phyloP scores from a whole-genome alignment of 1,140 invertebrate genomes.

The Trachymyrmex cornetzi region DNA sequence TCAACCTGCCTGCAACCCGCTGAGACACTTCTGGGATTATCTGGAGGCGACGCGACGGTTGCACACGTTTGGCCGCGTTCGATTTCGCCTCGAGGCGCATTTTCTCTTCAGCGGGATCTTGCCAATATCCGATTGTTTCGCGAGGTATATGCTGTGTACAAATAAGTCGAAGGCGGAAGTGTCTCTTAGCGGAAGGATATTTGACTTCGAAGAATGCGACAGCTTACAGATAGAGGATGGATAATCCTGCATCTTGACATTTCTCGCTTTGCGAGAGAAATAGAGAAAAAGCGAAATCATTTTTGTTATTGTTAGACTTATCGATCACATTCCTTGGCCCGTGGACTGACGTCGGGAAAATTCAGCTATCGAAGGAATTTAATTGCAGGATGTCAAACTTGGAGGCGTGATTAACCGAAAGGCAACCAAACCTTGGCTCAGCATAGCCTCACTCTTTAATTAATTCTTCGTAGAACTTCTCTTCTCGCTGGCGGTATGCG shows the following conservation, averaged over 20 bases:
- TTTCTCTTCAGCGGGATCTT: constrained; percentile 34
- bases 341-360: background rate
- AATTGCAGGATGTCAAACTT: constrained; percentile 48
- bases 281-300: background rate
- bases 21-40: constrained; percentile 46
- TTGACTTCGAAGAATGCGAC: constrained; percentile 16
- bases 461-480: constrained; percentile 22
- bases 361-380: constrained; percentile 32
- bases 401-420: constrained; percentile 38
- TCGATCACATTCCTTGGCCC: background rate
- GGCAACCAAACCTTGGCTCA: background rate
- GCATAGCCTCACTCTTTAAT: constrained; percentile 31
- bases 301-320: constrained; percentile 13
- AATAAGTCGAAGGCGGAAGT: constrained; percentile 10
- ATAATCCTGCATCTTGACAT: background rate
- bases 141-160: constrained; percentile 15
- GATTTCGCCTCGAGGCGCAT: constrained; percentile 12
- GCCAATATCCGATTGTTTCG: constrained; percentile 48
- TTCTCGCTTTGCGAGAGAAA: background rate
- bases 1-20: background rate
- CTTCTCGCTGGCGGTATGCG: background rate
- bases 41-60: background rate
- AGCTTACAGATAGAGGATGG: background rate
- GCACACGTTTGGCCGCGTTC: constrained; percentile 17
- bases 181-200: constrained; percentile 18